These are phyloP conservation scores for Chloropsis hardwickii DNA, from an alignment of 2,113 vertebrate species.

Conservation along the genomic window DNA sequence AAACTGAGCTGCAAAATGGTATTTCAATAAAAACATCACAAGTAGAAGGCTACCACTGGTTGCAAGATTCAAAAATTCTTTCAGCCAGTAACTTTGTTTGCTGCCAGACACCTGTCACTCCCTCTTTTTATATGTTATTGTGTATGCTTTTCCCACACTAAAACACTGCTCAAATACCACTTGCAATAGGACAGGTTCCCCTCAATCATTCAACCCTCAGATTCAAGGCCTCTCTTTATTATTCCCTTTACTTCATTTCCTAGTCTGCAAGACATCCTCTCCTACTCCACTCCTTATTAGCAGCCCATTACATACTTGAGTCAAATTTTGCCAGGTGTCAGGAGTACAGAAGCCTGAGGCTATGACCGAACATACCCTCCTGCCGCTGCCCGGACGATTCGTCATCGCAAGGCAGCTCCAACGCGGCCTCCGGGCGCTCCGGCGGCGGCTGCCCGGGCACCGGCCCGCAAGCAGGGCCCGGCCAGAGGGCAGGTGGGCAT, in stretches of 20 bases:
- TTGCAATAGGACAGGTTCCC: fast-evolving
- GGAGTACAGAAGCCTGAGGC: fast-evolving
- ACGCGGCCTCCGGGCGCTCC: neutral
- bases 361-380: neutral
- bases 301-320: fast-evolving
- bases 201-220: neutral
- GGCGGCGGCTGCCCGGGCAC: neutral
- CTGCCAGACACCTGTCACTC: neutral
- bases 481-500: neutral
- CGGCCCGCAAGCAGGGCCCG: neutral
- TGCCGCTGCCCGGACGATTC: neutral
- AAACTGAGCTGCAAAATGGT: neutral
- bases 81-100: neutral
- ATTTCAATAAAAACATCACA: neutral
- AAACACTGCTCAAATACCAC: neutral
- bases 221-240: neutral
- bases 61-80: neutral
- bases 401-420: neutral
- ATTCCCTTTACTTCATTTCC: neutral
- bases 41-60: fast-evolving
- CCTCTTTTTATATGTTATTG: fast-evolving
- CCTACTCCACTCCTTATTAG: neutral
- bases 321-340: fast-evolving
- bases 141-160: neutral
- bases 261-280: neutral